Evolutionary conservation across 2,888 invertebrate species (phyloP), one percentile per base, ranked within the genome.

Genomic region (Athripsodes cinereus): DNA sequence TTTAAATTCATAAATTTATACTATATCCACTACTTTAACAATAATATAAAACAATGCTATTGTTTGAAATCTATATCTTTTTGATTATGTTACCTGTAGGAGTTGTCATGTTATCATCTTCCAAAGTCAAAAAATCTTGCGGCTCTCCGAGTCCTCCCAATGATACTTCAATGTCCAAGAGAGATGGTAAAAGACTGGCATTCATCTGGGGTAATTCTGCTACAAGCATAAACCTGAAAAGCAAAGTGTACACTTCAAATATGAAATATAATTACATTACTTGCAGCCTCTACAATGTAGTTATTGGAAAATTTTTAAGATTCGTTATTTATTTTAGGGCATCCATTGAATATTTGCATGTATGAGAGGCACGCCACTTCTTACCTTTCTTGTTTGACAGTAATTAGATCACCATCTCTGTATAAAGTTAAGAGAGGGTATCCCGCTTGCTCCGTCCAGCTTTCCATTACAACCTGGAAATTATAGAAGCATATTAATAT

Each of bases 391-490:
- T 91, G 92, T 2, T 75, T 79, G 0, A 87, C 81, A 0, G 81
- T 72, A 1, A 90, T 81, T 52, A 82, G 80, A 50, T 79, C 78
- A 0, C 83, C 85, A 35, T 81, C 78, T 52, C 81, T 73, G 0
- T 75, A 75, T 22, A 92, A 82, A 18, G 81, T 83, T 6, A 92
- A 81, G n/a, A 91, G 72, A 0, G 92, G 92, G 69, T 88, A 92
- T 0, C 92, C 92, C 70, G 89, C 88, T 69, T 88, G 85, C 65
- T 87, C 82, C 16, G 90, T 92, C 92, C 92, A 92, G 3, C 86
- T 86, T 65, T 86, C 85, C 86, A 88, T 87, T 61, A 88, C 81
- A 21, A 61, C 61, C 62, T 62, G 51, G 3, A 48, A 56, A 16
- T 6, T n/a, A n/a, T n/a, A n/a, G n/a, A n/a, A n/a, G n/a, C n/a